phyloP scores from a whole-genome alignment of 2,888 invertebrate species.

The Ischnura elegans region DNA sequence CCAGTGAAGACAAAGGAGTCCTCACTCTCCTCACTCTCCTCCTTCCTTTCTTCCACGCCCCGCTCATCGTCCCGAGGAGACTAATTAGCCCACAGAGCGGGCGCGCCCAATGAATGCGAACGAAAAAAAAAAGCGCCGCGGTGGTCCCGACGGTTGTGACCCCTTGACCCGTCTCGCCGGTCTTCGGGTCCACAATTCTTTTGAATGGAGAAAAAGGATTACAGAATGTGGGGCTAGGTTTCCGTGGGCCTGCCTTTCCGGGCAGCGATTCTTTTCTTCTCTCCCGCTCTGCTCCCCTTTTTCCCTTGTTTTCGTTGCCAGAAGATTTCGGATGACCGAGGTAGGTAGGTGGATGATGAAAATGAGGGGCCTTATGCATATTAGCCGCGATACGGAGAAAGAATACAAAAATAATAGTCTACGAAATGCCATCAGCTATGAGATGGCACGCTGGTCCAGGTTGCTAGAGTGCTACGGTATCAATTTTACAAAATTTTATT shows the following conservation, averaged over 20 bases:
- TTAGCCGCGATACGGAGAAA: too few species aligned
- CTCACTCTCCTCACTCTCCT: neutral
- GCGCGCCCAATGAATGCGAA: constrained; percentile 40
- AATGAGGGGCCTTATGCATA: neutral
- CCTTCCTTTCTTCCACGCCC: neutral
- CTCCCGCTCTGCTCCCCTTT: neutral
- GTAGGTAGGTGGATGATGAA: too few species aligned
- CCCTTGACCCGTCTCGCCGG: constrained; percentile 50
- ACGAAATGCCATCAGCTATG: too few species aligned
- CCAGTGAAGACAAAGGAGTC: constrained; percentile 24
- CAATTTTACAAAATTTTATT: too few species aligned
- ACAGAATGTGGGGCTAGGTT: neutral
- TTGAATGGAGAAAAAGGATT: constrained; percentile 24
- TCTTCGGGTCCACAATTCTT: constrained; percentile 42
- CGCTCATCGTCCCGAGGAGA: constrained; percentile 45
- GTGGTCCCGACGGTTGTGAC: constrained; percentile 57
- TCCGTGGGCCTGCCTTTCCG: constrained; percentile 9
- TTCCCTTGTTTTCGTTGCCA: neutral
- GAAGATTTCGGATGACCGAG: neutral
- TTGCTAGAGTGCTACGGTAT: too few species aligned
- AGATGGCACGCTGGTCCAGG: too few species aligned
- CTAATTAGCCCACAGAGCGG: constrained; percentile 59
- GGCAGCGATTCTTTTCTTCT: neutral
- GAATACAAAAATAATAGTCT: too few species aligned
- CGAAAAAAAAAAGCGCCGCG: constrained; percentile 37